phyloP scores from a whole-genome alignment of 2,797 vertebrate genomes.

The Micrastur ruficollis region DNA sequence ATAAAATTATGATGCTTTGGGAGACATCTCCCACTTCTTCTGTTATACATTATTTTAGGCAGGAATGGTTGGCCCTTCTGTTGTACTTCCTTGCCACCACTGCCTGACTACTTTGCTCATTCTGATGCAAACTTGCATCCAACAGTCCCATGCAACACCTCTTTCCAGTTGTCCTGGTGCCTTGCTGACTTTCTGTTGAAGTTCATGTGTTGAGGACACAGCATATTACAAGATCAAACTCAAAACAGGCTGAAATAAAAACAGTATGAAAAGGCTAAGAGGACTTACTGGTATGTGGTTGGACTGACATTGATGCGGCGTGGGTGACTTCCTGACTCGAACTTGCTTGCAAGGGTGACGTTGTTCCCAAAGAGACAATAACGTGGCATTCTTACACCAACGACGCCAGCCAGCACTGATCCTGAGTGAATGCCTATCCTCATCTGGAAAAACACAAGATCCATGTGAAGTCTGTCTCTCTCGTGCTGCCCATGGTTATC shows the following conservation, averaged over 20 bases:
- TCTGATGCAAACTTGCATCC: background rate
- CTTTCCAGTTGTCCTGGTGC: background rate
- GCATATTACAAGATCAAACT: background rate
- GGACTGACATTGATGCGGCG: constrained; percentile 96
- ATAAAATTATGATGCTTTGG: background rate
- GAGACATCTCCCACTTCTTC: background rate
- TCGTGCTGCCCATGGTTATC: background rate
- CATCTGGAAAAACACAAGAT: constrained; percentile 75
- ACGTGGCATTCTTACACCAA: constrained; percentile 96
- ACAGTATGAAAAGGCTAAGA: background rate
- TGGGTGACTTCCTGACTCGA: constrained; percentile 96
- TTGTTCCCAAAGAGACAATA: constrained; percentile 99
- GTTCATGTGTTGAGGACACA: background rate
- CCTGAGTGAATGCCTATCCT: constrained; percentile 97
- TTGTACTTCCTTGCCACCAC: background rate
- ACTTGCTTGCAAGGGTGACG: constrained; percentile 97
- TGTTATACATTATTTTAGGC: background rate
- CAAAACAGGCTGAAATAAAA: background rate
- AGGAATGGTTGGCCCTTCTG: background rate
- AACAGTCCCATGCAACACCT: background rate
- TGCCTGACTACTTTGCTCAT: background rate
- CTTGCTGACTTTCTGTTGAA: background rate
- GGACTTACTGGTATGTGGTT: constrained; percentile 93
- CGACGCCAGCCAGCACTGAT: constrained; percentile 94
- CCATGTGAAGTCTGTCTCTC: background rate